Conservation (phyloP, 1,140 invertebrate genomes). For the Latrodectus geometricus region DNA sequence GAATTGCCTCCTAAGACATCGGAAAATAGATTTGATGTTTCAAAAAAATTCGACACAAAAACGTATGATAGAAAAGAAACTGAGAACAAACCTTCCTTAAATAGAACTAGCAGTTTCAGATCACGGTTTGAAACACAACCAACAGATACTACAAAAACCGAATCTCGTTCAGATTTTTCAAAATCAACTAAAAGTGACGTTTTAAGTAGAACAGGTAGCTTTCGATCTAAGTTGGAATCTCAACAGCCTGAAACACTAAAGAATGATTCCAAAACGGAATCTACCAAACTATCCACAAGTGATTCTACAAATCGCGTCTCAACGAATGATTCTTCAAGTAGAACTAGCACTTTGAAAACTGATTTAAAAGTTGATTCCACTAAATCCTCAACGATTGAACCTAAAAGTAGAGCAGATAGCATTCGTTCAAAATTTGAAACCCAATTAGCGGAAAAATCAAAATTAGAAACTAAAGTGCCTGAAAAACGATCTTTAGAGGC, state of each 20-base stretch:
- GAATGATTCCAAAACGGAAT: not conserved
- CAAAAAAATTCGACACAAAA: not conserved
- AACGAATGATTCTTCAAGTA: slow-evolving; percentile 1
- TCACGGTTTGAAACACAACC: slow-evolving; percentile 22
- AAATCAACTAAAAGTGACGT: not conserved
- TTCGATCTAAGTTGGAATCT: slow-evolving; percentile 23
- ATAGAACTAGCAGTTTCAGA: slow-evolving; percentile 29
- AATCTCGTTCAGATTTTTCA: not conserved
- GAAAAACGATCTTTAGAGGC: slow-evolving; percentile 44
- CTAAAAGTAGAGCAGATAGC: not conserved
- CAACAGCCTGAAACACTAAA: not conserved
- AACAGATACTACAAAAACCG: not conserved
- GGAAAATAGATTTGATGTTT: slow-evolving; percentile 32
- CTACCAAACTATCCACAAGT: not conserved
- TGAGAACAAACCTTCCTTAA: slow-evolving; percentile 8
- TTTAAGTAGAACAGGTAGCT: slow-evolving; percentile 26
- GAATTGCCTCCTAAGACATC: slow-evolving; percentile 41
- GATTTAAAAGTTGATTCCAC: not conserved
- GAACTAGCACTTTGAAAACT: not conserved
- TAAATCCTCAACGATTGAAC: not conserved
- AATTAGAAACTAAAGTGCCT: slow-evolving; percentile 15
- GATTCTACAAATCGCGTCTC: not conserved
- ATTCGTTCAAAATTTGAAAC: slow-evolving; percentile 18
- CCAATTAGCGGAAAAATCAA: not conserved
- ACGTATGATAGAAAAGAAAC: slow-evolving; percentile 18